Evolutionary conservation across 64 coral and sea anemone species (phyloP), one percentile per base, ranked within the genome.

Genomic region (Astreopora myriophthalma): DNA sequence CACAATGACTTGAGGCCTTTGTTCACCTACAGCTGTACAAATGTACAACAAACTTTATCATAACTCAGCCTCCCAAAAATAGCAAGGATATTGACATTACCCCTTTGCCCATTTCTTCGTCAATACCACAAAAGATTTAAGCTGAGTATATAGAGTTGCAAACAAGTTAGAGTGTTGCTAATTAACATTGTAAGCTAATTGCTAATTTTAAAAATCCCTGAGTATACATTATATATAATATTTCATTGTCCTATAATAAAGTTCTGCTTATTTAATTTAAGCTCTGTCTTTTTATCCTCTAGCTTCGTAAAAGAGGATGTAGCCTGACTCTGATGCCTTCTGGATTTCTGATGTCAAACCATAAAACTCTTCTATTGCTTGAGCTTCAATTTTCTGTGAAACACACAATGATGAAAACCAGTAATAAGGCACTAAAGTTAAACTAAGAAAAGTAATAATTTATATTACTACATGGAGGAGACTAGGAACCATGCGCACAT

Each of bases 321-420:
- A 99, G 7, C 97, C 97, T 74, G 97, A 99, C 46, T 99, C 97
- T 20, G 94, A 96, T 3, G 97, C 95, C 64, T 99, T 99, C 57
- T 99, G 97, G 87, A 95, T 93, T 89, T 95, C 97, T 20, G 94
- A 96, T 5, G 97, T 99, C 73, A 99, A 85, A 51, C 97, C 97
- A 91, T 99, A 99, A 58, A 99, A 99, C 13, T 99, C 97, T 90
- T 99, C 97, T 79, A 99, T 96, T 62, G 97, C 95, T 74, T 99
- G 97, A 34, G 97, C 90, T 71, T 99, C 97, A 23, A 99, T 99
- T 99, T 99, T 99, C 97, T 99, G 80, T n/a, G 34, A 28, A 81
- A 91, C 20, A 36, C 67, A 70, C 17, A 84, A 58, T 69, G 17
- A 82, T 31, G 19, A 65, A 65, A 65, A 17, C 20, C 13, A 66